phyloP scores from a whole-genome alignment of 1,140 invertebrate genomes.

The Riptortus pedestris region DNA sequence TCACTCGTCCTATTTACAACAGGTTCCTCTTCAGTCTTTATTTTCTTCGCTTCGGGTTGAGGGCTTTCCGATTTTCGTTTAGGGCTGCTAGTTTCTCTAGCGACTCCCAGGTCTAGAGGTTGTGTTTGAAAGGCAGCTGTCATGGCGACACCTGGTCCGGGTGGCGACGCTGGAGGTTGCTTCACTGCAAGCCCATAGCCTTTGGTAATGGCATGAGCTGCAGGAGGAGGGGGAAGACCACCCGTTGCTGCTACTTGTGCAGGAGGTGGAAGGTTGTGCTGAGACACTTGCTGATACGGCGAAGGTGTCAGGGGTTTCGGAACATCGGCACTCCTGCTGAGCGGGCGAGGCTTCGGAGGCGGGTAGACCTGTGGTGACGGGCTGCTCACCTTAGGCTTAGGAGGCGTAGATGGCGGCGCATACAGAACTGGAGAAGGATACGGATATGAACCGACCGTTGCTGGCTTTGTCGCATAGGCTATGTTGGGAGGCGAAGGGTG shows the following conservation, averaged over 20 bases:
- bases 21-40: conserved; percentile 36
- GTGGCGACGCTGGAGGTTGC: conserved; percentile 39
- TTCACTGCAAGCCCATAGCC: conserved; percentile 35
- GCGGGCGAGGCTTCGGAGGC: conserved; percentile 51
- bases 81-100: conserved; percentile 36
- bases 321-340: conserved; percentile 43
- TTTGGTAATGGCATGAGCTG: conserved; percentile 35
- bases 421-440: conserved; percentile 34
- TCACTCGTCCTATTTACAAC: conserved; percentile 51
- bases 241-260: conserved; percentile 36
- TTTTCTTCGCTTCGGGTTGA: conserved; percentile 40
- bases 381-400: conserved; percentile 64
- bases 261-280: conserved; percentile 45
- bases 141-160: conserved; percentile 32
- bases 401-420: conserved; percentile 35
- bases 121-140: conserved; percentile 48
- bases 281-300: conserved; percentile 51
- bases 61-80: conserved; percentile 46
- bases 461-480: conserved; percentile 30
- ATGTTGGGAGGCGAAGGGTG: conserved; percentile 28
- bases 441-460: conserved; percentile 33
- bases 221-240: conserved; percentile 44
- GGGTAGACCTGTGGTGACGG: conserved; percentile 68
- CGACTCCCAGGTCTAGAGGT: conserved; percentile 58
- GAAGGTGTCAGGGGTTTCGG: conserved; percentile 56